Evolutionary conservation across 2,888 invertebrate species (phyloP), one percentile per base, ranked within the genome.

Genomic region (Drosophila setosimentum): DNA sequence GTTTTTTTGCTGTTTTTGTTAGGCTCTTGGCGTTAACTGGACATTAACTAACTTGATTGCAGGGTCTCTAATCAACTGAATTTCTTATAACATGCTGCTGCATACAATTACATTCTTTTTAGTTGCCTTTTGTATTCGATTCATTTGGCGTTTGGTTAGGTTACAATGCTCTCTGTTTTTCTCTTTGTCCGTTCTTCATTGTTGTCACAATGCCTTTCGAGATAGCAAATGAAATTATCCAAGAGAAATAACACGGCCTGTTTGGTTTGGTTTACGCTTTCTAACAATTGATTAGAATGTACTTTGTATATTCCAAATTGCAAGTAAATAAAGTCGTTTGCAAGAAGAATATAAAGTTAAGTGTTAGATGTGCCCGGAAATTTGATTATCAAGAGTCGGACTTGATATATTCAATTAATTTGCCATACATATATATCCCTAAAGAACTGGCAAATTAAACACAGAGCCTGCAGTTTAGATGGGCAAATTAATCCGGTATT

Each of bases 11-110:
- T 49, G 27, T 32, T 61, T 40, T 35, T 61, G 18, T 27, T 42
- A 45, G 40, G 37, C 30, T 73, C 60, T 74, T 73, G 74, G 76
- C 82, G 67, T 76, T 82, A 87, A 82, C 83, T 85, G 86, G 69
- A 85, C 80, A 85, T 83, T 83, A 83, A 83, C 73, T 75, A 77
- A 73, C 80, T 85, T 80, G 80, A 83, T 80, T 78, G 77, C 69
- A 49, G 63, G 59, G 49, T 45, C 49, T 62, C 63, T 66, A 77
- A 77, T 77, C 71, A 79, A 60, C 10, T 30, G 55, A 61, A 59
- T 53, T 62, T 59, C 61, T 48, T 59, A 49, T 33, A 54, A 49
- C 53, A 61, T 66, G 55, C 37, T 76, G 55, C 42, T 65, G 53
- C 40, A 57, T 51, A 42, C 51, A 79, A 75, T 71, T 76, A 68